Conservation (phyloP, 2,113 vertebrate genomes). For the Mesocricetus auratus region DNA sequence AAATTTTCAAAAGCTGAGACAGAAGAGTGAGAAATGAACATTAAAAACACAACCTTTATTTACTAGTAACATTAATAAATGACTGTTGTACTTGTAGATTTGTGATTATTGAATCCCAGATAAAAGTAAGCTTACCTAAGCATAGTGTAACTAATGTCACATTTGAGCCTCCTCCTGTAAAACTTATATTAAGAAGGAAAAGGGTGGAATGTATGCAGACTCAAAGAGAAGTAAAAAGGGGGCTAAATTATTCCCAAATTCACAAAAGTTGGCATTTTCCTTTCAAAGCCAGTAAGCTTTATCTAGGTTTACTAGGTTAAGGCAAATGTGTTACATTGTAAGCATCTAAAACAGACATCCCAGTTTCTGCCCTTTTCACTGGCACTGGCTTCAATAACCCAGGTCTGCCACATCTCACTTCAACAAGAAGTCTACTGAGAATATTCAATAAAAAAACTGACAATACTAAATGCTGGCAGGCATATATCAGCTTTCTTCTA, state of each 20-base stretch:
- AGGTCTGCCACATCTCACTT: slow-evolving; percentile 78
- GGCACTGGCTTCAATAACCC: slow-evolving; percentile 77
- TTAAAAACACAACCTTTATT: background rate
- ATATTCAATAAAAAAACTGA: slow-evolving; percentile 93
- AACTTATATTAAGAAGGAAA: background rate
- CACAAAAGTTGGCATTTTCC: background rate
- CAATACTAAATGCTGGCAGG: slow-evolving; percentile 91
- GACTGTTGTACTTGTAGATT: background rate
- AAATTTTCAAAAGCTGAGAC: background rate
- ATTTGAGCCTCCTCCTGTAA: background rate
- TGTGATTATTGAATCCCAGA: background rate
- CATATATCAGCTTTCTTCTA: slow-evolving; percentile 89
- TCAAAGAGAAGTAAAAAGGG: background rate
- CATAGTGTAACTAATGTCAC: background rate
- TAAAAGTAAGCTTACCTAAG: background rate
- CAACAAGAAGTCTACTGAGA: slow-evolving; percentile 88
- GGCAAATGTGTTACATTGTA: background rate
- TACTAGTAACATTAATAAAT: background rate
- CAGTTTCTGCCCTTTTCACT: slow-evolving; percentile 13
- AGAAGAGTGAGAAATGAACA: background rate
- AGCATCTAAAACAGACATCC: slow-evolving; percentile 33
- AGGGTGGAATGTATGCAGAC: background rate
- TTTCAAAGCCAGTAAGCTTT: background rate
- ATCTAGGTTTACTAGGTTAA: background rate
- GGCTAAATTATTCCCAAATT: background rate